Evolutionary conservation across 2,888 invertebrate genomes (phyloP), one percentile per base, ranked within the genome.

Genomic region (Gibbula magus): DNA sequence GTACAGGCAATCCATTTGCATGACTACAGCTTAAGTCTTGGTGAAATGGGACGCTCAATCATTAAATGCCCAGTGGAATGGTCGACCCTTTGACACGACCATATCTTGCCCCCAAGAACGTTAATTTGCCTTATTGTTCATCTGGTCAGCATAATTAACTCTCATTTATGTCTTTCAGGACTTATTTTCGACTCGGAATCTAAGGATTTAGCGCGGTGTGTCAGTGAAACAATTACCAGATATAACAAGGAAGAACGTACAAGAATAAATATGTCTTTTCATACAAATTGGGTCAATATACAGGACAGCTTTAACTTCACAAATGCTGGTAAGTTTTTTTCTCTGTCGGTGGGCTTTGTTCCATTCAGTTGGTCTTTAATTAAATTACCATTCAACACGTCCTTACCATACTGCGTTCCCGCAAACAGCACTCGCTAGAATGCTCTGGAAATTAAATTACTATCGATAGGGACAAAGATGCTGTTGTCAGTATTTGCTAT

Each of bases 231-330:
- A n/a, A 75, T 81, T n/a, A 16, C 20, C 22, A 66, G 16, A 53
- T 74, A 75, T 45, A 81, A 78, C 56, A n/a, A 51, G 53, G 66
- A 67, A 45, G 25, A n/a, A 22, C 54, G 35, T 25, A 67, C 52
- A 2, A 66, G 20, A 13, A 25, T 81, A 13, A 32, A 8, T 18
- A 52, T 81, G 52, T 4, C 52, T 29, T 35, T 53, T 10, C 67
- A 74, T 16, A 78, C 75, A 3, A 45, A 51, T 8, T 51, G 29
- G 13, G 80, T 80, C 39, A 67, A 81, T 25, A 53, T 78, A 39
- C 35, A 53, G 7, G 81, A 81, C 78, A 81, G 81, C 22, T 81
- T 81, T 78, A 78, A 81, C 61, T 78, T 81, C 22, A 78, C 81
- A 53, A 75, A 78, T 39, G 81, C 81, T 13, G 67, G 81, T 81